These are phyloP conservation scores for Temnothorax longispinosus DNA, from an alignment of 1,140 invertebrate genomes.

Conservation along the genomic window DNA sequence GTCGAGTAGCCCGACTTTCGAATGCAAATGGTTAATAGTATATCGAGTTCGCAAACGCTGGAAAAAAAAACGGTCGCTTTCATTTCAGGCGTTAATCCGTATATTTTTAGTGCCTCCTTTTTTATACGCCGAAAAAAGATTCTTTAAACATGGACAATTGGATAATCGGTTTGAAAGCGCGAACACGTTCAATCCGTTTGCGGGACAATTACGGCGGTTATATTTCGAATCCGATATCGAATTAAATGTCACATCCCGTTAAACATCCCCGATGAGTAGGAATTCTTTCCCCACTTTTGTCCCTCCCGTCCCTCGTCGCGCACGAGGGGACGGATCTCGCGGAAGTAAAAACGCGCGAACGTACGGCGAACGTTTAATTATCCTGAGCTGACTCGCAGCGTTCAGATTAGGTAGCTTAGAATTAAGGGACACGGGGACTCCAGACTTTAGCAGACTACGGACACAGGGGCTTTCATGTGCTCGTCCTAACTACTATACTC, in stretches of 20 bases:
- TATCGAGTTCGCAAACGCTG: neutral
- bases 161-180: neutral
- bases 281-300: constrained; percentile 29
- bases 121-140: neutral
- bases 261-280: neutral
- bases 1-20: neutral
- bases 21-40: neutral
- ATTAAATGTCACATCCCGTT: constrained; percentile 16
- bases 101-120: neutral
- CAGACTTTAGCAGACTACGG: constrained; percentile 57
- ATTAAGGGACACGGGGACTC: constrained; percentile 63
- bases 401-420: constrained; percentile 67
- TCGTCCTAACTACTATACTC: constrained; percentile 56
- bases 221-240: constrained; percentile 34
- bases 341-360: constrained; percentile 4
- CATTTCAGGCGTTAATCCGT: neutral
- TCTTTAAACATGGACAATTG: neutral
- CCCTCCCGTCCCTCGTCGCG: neutral
- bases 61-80: neutral
- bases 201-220: constrained; percentile 10
- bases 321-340: constrained; percentile 1
- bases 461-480: constrained; percentile 53
- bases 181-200: constrained; percentile 5
- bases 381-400: constrained; percentile 52
- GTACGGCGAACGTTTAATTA: constrained; percentile 64